Percentiles rank a stretch among this genome's conserved stretches.
phyloP scores from a whole-genome alignment of 2,888 invertebrate genomes.

The Trilocha varians region DNA sequence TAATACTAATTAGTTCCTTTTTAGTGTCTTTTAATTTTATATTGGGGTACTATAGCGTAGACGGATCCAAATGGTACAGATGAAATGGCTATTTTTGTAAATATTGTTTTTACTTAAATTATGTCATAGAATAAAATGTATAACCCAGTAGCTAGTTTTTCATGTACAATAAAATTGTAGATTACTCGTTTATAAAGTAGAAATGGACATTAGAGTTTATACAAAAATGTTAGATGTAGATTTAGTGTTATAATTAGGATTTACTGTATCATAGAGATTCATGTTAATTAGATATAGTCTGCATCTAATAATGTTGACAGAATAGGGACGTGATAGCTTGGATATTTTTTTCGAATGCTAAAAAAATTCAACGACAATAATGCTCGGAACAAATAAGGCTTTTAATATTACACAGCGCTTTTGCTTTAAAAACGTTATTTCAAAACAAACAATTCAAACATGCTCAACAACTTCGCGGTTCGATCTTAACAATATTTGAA shows the following conservation, averaged over 20 bases:
- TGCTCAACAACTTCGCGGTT: no score
- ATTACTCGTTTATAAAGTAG: constrained; percentile 57
- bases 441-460: no score
- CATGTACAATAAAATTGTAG: constrained; percentile 72
- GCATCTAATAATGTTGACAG: constrained; percentile 44
- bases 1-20: constrained; percentile 36
- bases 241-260: constrained; percentile 56
- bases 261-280: constrained; percentile 59
- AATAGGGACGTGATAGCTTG: constrained; percentile 30
- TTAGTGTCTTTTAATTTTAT: constrained; percentile 26
- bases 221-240: constrained; percentile 57
- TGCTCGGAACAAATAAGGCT: not conserved
- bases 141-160: constrained; percentile 66
- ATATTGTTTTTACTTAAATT: constrained; percentile 67
- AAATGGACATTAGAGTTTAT: constrained; percentile 59
- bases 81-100: constrained; percentile 69
- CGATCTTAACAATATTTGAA: no score
- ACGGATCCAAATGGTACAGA: constrained; percentile 46
- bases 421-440: not conserved
- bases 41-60: constrained; percentile 40
- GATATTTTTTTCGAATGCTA: constrained; percentile 13
- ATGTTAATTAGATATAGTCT: constrained; percentile 44
- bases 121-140: constrained; percentile 62
- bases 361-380: not conserved
- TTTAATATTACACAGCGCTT: not conserved